Evolutionary conservation across 2,888 invertebrate species (phyloP), one percentile per base, ranked within the genome.

Genomic region (Scotopteryx bipunctaria): DNA sequence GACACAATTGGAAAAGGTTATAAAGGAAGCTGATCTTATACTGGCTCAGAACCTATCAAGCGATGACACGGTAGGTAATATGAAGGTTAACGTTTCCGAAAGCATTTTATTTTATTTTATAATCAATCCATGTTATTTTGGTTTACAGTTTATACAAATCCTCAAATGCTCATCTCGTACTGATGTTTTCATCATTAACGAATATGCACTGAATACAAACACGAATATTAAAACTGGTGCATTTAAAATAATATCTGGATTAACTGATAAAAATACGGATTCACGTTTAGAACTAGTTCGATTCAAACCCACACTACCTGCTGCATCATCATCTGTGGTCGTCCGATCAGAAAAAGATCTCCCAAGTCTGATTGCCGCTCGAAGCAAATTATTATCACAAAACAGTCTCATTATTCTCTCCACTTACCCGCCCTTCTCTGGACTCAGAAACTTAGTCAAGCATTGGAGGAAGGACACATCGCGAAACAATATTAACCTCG

Each of bases 391-490:
- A 2, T 6, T 51, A 5, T 0, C 46, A 17, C 48, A 53, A 6
- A 66, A 60, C 27, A 58, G 59, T 5, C 62, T 73, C 1, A 41
- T 66, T 0, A 48, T 73, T 8, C 25, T 72, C 16, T 21, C 73
- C 1, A 38, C 59, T 5, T 63, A 71, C 11, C 73, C 71, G 8
- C 27, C 65, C 4, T 53, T 64, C 2, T 8, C 51, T 8, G 66
- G 67, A 2, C 59, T 73, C 5, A 67, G 58, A 11, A 54, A 64
- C 11, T 54, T 73, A 4, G 50, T 74, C 3, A 59, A 38, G 3
- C 16, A 44, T 14, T 73, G 74, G 74, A 60, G 67, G 27, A 63
- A 42, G 36, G 64, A 67, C 32, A 3, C 44, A 2, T 47, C 35
- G 15, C 44, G 46, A n/a, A 73, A 66, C 31, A 57, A 58, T 13